Evolutionary conservation across 2,113 vertebrate species (phyloP), one percentile per base, ranked within the genome.

Genomic region (Phalacrocorax brasilianus): DNA sequence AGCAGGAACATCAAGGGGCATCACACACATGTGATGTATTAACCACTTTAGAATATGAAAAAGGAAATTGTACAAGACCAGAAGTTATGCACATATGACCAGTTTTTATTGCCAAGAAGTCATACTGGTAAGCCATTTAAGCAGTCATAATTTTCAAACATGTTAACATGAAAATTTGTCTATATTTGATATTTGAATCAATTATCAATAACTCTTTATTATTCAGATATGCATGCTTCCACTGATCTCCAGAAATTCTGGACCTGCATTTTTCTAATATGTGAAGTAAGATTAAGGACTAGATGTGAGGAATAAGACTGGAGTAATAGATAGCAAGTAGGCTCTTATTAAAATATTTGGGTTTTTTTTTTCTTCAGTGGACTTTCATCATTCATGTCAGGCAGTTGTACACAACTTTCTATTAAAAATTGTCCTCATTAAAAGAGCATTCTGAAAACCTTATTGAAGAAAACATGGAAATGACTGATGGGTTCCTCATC

Each of bases 401-500:
- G 53, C 42, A 91, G 47, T 42, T 78, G 70, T 78, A 91, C 35
- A 85, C 13, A 91, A 94, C 35, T 81, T 85, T 90, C 18, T 81
- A 67, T 78, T 96, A 92, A 96, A 97, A 73, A 89, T 91, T 95
- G 93, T 35, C 18, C 18, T 93, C 73, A 95, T 97, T 95, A 94
- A 94, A 96, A 95, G 53, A 26, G 5, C 14, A 91, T 93, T 98
- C 70, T 91, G 70, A 96, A 91, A 94, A 81, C 9, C 24, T 71
- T 95, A 79, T 50, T 96, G 81, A 93, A 96, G 14, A 56, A 77
- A 96, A 97, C 91, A 93, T 91, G 53, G 49, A 93, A 86, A 75
- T 88, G 70, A 97, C 26, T 94, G 72, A 96, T 75, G 70, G 58
- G 66, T 74, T 73, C 23, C 91, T 94, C 73, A 49, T 89, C 62